Evolutionary conservation across 2,888 invertebrate genomes (phyloP).

Genomic region (Sarcophaga subvicina): DNA sequence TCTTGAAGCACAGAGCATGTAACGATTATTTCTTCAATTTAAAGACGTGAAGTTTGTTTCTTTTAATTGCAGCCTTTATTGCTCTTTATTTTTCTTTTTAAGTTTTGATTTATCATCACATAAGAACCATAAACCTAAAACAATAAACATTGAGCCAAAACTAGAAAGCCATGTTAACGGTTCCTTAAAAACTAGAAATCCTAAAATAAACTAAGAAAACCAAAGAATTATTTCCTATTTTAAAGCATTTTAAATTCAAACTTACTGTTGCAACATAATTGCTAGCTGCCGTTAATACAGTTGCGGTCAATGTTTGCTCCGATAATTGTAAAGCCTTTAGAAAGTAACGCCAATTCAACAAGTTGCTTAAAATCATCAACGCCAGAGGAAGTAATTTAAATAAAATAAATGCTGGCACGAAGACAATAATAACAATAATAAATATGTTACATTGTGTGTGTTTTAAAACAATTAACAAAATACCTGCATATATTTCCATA

Average conservation of each 20-base stretch:
- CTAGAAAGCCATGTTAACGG: conserved; percentile 87
- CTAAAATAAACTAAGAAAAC: conserved; percentile 87
- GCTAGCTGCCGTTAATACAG: conserved; percentile 84
- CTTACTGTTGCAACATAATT: conserved; percentile 85
- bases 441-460: conserved; percentile 3
- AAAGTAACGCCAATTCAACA: conserved; percentile 84
- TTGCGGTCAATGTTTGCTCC: conserved; percentile 84
- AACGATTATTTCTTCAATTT: no score
- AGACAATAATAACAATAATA: conserved; percentile 2
- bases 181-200: conserved; percentile 88
- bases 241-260: neutral
- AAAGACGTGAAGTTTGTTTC: no score
- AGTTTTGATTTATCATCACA: conserved; percentile 76
- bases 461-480: neutral
- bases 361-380: conserved; percentile 84
- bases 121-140: conserved; percentile 87
- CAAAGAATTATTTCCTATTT: neutral
- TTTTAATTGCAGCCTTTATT: neutral
- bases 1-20: no score
- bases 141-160: conserved; percentile 87
- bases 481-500: conserved; percentile 16
- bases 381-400: conserved; percentile 80
- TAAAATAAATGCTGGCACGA: conserved; percentile 70
- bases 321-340: conserved; percentile 84
- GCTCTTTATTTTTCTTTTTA: conserved; percentile 23